A percentile compares a stretch with the other conserved stretches of the same genome.
phyloP scores from a whole-genome alignment of 64 coral and sea anemone species.

The Catalaphyllia jardinei region DNA sequence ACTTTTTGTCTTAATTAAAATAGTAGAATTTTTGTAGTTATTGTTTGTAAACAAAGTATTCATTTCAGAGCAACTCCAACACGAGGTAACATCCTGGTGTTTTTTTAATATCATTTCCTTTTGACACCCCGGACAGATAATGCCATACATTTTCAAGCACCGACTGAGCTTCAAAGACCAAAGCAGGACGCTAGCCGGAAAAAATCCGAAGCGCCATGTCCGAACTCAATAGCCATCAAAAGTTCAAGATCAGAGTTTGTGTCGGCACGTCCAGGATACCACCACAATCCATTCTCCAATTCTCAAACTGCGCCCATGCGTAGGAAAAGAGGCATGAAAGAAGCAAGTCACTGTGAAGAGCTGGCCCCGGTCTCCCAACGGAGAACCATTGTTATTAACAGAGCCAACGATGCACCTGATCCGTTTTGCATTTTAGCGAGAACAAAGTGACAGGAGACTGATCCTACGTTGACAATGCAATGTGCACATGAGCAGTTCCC shows the following conservation, averaged over 20 bases:
- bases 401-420: neutral
- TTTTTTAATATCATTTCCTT: too few species aligned
- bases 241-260: neutral
- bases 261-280: neutral
- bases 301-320: neutral
- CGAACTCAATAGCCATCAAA: neutral
- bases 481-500: neutral
- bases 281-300: neutral
- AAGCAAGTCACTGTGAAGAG: neutral
- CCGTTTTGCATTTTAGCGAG: constrained; percentile 21
- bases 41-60: too few species aligned
- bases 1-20: too few species aligned
- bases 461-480: too few species aligned
- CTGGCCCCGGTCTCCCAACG: neutral
- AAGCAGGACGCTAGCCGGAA: neutral
- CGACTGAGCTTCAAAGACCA: neutral
- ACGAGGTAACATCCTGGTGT: too few species aligned
- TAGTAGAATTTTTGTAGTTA: too few species aligned
- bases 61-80: too few species aligned
- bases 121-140: neutral
- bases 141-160: neutral
- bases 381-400: constrained; percentile 26
- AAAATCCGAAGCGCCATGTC: neutral
- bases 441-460: neutral
- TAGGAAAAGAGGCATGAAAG: neutral